Base-by-base conservation (phyloP, 2,888 invertebrate species). In the Cistogaster globosa region DNA sequence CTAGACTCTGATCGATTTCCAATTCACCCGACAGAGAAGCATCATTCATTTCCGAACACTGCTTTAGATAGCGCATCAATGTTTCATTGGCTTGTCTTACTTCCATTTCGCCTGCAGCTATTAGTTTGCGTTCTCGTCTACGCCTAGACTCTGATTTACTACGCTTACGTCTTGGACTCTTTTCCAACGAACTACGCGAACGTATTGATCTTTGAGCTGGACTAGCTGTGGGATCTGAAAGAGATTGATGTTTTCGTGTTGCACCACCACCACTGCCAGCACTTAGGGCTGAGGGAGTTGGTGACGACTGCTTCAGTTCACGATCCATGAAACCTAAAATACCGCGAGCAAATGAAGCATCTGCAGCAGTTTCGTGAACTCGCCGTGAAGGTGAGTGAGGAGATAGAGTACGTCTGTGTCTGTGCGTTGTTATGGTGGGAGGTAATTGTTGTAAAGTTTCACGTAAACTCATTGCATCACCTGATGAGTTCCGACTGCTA, bases 71-170 rank as follows among this genome's bases (percentile, higher is more conserved):
- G 4, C 92, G 89, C 93, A 93, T 93, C 48, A 93, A 86, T 0
- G 92, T 93, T 81, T 93, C 93, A 68, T 93, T 93, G 2, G 93
- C 93, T 86, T 93, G 93, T 0, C 92, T 88, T 53, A 93, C 93
- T 87, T 93, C 93, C 92, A 93, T 91, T 86, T 93, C 93, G 12
- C 93, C 93, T 67, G 93, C 93, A 5, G 93, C 93, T 63, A 93
- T 93, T 1, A 93, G 87, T 81, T 93, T 93, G 0, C 93, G 89
- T 86, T 93, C 93, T 8, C 93, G 89, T 20, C 93, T 88, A 55
- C 93, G 86, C n/a, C 92, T 88, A 1, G 93, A 93, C 87, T 93
- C 93, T 1, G 93, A 93, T 90, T 93, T 93, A 88, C 93, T 93
- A 45, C 93, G 91, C 86, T 93, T 93, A 8, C 92, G 90, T 5